A percentile compares a stretch with the other conserved stretches of the same genome.
These are phyloP conservation scores for Amyelois transitella DNA, from an alignment of 1,140 invertebrate species.

Conservation along the genomic window DNA sequence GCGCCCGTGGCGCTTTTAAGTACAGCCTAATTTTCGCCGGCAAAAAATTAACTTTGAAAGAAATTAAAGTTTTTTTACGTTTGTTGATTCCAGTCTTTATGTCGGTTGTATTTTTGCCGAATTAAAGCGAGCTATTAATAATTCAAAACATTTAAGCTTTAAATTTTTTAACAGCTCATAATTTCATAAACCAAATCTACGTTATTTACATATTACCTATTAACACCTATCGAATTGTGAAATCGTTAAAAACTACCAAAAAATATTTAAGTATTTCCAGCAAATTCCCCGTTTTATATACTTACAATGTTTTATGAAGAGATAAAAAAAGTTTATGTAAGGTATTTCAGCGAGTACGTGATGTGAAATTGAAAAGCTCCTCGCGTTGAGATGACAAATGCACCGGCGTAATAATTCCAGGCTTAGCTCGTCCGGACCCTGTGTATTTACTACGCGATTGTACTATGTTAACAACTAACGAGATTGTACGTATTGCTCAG, in stretches of 20 bases:
- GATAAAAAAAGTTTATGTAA: neutral
- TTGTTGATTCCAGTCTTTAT: constrained; percentile 14
- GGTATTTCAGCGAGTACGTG: constrained; percentile 4
- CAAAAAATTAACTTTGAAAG: constrained; percentile 29
- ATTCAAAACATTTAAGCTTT: too few species aligned
- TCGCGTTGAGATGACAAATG: constrained; percentile 3
- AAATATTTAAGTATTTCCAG: too few species aligned
- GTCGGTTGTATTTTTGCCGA: constrained; percentile 15
- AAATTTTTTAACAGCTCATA: too few species aligned
- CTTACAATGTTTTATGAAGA: neutral
- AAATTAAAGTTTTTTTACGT: constrained; percentile 26
- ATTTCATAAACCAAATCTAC: too few species aligned
- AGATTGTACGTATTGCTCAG: too few species aligned
- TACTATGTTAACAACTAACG: too few species aligned
- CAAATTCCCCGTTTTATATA: too few species aligned
- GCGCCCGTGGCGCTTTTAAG: constrained; percentile 43
- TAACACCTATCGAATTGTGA: too few species aligned
- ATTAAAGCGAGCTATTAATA: neutral
- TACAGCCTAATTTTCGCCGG: constrained; percentile 42
- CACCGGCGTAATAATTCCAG: neutral
- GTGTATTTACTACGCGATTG: too few species aligned
- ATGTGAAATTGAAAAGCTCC: constrained; percentile 11
- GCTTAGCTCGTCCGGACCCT: too few species aligned
- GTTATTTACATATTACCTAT: too few species aligned
- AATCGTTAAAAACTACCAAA: too few species aligned